These are phyloP conservation scores for Momotus momota DNA, from an alignment of 2,797 vertebrate genomes.

Conservation along the genomic window DNA sequence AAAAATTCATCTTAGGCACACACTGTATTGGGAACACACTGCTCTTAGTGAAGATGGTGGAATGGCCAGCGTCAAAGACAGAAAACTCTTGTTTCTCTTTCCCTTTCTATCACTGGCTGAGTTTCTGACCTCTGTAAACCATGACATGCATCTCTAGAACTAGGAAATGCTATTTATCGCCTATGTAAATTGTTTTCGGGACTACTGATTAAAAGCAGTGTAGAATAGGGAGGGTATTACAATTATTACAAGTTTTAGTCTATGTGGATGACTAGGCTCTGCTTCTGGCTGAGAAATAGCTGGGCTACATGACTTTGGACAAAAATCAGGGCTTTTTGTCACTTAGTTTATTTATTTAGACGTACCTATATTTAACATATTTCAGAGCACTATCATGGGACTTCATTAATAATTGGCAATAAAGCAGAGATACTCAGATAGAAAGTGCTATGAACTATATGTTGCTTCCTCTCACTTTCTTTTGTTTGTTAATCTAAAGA, in stretches of 20 bases:
- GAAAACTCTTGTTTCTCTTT: neutral
- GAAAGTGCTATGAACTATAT: slow-evolving; percentile 4
- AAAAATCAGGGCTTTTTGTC: neutral
- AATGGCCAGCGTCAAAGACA: neutral
- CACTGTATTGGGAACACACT: neutral
- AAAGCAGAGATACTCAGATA: slow-evolving; percentile 12
- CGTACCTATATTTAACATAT: neutral
- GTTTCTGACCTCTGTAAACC: neutral
- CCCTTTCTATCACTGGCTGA: neutral
- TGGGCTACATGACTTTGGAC: neutral
- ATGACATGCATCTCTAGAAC: neutral
- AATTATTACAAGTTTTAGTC: neutral
- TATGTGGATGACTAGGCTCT: neutral
- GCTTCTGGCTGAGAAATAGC: neutral
- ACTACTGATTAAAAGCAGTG: neutral
- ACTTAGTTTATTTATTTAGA: neutral
- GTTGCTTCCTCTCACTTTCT: neutral
- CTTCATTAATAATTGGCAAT: slow-evolving; percentile 42
- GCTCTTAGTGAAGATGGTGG: neutral
- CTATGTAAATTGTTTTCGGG: neutral
- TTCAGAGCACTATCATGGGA: neutral
- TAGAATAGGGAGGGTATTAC: neutral
- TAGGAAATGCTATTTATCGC: neutral
- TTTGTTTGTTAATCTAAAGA: neutral
- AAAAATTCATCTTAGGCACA: neutral